Conservation (phyloP, 2,113 vertebrate species). For the Pristiophorus japonicus region DNA sequence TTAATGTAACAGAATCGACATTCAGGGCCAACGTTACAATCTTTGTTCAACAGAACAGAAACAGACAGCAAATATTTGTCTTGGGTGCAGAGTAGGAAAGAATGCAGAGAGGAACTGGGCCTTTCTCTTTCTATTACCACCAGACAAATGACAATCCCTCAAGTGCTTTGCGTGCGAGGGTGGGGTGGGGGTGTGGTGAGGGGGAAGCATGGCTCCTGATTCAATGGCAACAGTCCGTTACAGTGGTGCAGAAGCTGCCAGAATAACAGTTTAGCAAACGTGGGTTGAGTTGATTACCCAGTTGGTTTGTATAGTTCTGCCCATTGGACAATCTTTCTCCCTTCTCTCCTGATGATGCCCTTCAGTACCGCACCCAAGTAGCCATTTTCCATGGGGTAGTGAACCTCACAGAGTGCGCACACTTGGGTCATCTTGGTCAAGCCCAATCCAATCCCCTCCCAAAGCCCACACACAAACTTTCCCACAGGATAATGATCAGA, state of each 20-base stretch:
- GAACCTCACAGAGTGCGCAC: background rate
- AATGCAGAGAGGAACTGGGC: background rate
- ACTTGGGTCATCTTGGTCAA: background rate
- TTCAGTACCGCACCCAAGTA: background rate
- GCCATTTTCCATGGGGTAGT: background rate
- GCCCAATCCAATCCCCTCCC: background rate
- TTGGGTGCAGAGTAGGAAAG: background rate
- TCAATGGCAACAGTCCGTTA: background rate
- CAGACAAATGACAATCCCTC: conserved; percentile 1
- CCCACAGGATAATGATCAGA: background rate
- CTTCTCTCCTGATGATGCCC: background rate
- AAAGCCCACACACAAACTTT: background rate
- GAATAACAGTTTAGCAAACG: background rate
- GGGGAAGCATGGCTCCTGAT: background rate
- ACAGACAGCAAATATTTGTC: conserved; percentile 35
- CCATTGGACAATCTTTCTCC: background rate
- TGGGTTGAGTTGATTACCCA: background rate
- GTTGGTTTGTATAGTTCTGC: background rate
- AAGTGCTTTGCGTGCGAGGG: background rate
- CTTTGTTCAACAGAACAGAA: conserved; percentile 2
- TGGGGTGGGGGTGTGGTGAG: background rate
- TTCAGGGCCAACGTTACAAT: background rate
- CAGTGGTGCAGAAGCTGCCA: background rate
- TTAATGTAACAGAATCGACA: background rate
- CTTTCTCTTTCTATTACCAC: background rate